These are phyloP conservation scores for Stomatorhinus ivindoensis DNA, from an alignment of 2,113 vertebrate genomes.

Conservation along the genomic window DNA sequence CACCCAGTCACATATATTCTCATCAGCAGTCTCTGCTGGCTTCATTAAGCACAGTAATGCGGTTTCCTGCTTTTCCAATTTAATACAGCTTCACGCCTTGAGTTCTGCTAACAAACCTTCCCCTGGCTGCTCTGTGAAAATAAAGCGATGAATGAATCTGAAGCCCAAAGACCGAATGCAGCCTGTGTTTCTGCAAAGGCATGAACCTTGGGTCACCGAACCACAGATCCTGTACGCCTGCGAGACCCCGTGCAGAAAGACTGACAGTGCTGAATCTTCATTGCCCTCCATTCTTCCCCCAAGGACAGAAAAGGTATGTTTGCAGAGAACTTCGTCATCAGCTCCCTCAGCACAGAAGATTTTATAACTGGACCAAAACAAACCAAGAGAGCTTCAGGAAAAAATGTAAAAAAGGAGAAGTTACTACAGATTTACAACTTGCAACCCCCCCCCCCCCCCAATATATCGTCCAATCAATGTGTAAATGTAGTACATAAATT, in stretches of 20 bases:
- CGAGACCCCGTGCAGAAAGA: background rate
- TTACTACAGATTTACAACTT: background rate
- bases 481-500: background rate
- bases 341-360: background rate
- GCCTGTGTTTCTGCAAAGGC: background rate
- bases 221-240: background rate
- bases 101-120: background rate
- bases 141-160: background rate
- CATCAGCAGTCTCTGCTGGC: background rate
- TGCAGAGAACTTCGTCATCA: background rate
- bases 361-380: background rate
- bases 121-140: background rate
- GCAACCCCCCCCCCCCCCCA: too few species aligned
- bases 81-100: background rate
- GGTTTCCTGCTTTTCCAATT: background rate
- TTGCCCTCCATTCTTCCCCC: background rate
- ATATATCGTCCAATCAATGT: background rate
- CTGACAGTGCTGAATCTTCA: background rate
- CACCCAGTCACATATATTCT: background rate
- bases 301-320: background rate
- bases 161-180: background rate
- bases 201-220: background rate
- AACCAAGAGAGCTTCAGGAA: background rate
- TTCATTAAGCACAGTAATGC: background rate
- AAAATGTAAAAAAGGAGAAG: background rate